Base-by-base conservation (phyloP, 2,113 vertebrate genomes). In the Mesitornis unicolor region DNA sequence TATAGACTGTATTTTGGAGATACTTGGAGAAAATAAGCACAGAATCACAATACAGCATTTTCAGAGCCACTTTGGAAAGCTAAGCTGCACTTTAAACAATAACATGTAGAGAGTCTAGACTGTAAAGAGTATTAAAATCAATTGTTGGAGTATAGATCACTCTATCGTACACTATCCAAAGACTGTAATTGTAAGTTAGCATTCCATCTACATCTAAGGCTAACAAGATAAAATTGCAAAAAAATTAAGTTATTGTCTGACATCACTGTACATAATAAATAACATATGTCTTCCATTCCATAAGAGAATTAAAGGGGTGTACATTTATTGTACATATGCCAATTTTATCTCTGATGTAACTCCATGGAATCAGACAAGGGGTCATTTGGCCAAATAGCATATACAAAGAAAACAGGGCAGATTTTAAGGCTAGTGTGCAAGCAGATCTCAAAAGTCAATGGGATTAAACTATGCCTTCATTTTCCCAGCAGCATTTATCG, bases 171-270 rank as follows among this genome's bases (percentile, higher is more conserved):
- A 40, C 51, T 64, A 68, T 33, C 59, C 16, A 87, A 82, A 68
- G 93, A 84, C 36, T 29, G 24, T 45, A 95, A 94, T 22, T 94
- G 50, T 18, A 85, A 59, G 63, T 71, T 89, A 91, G n/a, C 22
- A 81, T 93, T 96, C 77, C 61, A 59, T 69, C 80, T 75, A 60
- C 40, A 65, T 80, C 83, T 61, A 76, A 84, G 57, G 43, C 13
- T 95, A 95, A 96, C 53, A 67, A 86, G 79, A 95, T 60, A 87
- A 96, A 96, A 93, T 53, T 53, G 29, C 13, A 83, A 88, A 91
- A 76, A 84, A 87, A 87, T 84, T 86, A 84, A 90, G 36, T 94
- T 95, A 92, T 7, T 77, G 74, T 81, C 90, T 94, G 87, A 94
- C 57, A 87, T 91, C 84, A 91, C 20, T 2, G 4, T 65, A 88